Evolutionary conservation across 2,113 vertebrate genomes (phyloP), one percentile per base, ranked within the genome.

Genomic region (Indri indri): DNA sequence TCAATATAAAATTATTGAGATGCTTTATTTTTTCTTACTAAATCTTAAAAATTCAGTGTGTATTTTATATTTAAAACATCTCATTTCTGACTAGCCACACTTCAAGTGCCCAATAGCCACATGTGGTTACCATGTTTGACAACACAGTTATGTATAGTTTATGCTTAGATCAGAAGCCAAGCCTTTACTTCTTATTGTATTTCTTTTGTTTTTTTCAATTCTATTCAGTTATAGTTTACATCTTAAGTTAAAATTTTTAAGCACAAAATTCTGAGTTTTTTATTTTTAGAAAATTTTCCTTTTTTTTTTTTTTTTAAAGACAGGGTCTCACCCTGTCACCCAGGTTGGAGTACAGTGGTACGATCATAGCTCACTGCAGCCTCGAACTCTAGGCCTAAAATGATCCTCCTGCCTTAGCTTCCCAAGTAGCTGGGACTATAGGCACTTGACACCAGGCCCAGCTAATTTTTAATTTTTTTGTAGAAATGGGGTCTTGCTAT

Each of bases 141-240:
- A 84, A 22, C 34, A 59, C 30, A 61, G 11, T 63, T 87, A 42
- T 63, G 80, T 87, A 50, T 61, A 91, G 27, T 61, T 90, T 50
- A 50, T 40, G 7, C 42, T 66, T 59, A 61, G 65, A 88, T 37
- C n/a, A 63, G n/a, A 68, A 66, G 4, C 63, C 30, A 88, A 27
- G 3, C 30, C 17, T 92, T 85, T 47, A 9, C 16, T 76, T 70
- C 66, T 76, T 63, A 84, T 57, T 70, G 50, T 6, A 22, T 88
- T 70, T 96, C 52, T 57, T 57, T 13, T 76, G n/a, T n/a, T 92
- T 68, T 91, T 68, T 11, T 87, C 68, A 79, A 6, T 32, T 54
- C n/a, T 92, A 17, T 70, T 77, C 57, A 88, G 22, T 66, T 90
- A 30, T 90, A 59, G 54, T 88, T 96, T 84, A 73, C n/a, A 40